These are phyloP conservation scores for Parotocinclus haroldoi DNA, from an alignment of 2,797 vertebrate genomes.

Conservation along the genomic window DNA sequence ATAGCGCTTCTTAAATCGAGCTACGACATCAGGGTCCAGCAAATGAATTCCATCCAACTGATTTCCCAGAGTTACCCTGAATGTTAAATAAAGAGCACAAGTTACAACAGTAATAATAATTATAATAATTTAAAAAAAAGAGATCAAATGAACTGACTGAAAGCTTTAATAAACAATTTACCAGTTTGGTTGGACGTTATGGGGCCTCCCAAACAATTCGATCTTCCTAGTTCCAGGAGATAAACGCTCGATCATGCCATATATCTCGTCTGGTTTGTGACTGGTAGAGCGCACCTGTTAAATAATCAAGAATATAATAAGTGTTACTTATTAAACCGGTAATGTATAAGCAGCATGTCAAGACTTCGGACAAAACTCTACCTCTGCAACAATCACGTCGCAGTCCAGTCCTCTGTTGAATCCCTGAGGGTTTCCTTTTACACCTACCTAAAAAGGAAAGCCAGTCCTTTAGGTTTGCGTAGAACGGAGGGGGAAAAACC, in stretches of 20 bases:
- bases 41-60: constrained; percentile 91
- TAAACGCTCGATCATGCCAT: constrained; percentile 93
- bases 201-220: constrained; percentile 87
- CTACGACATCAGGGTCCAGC: constrained; percentile 88
- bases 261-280: constrained; percentile 94
- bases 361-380: constrained; percentile 36
- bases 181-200: constrained; percentile 94
- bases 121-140: neutral
- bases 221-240: constrained; percentile 93
- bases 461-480: neutral
- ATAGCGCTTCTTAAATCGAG: constrained; percentile 86
- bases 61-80: constrained; percentile 88
- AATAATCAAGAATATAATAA: neutral
- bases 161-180: constrained; percentile 49
- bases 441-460: constrained; percentile 76
- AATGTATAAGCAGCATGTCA: neutral
- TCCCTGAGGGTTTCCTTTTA: constrained; percentile 90
- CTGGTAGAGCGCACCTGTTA: constrained; percentile 89
- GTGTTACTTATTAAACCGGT: neutral
- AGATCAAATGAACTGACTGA: neutral
- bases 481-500: too few relatives aligned
- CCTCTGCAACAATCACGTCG: constrained; percentile 93
- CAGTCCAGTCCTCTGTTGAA: constrained; percentile 93
- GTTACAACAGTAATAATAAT: neutral
- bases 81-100: constrained; percentile 8